phyloP scores from a whole-genome alignment of 2,888 invertebrate species.

The Timema cristinae region DNA sequence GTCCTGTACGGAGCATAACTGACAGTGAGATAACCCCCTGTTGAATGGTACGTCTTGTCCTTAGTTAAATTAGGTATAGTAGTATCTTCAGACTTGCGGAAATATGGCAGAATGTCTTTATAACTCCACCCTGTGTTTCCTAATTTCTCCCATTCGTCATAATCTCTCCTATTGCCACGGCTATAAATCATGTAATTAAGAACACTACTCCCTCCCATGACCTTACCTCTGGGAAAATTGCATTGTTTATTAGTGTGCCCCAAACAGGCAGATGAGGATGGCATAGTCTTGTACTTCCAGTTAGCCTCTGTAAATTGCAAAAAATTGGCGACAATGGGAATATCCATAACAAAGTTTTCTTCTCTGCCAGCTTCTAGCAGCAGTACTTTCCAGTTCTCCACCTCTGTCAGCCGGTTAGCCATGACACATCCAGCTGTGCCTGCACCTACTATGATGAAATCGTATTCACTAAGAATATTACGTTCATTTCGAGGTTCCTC shows the following conservation, averaged over 20 bases:
- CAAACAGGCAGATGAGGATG: slow-evolving; percentile 66
- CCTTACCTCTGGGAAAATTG: slow-evolving; percentile 63
- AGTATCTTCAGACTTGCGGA: slow-evolving; percentile 71
- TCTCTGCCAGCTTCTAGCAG: slow-evolving; percentile 22
- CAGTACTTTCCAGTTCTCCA: slow-evolving; percentile 29
- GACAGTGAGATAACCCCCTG: slow-evolving; percentile 55
- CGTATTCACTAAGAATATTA: slow-evolving; percentile 33
- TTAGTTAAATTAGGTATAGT: slow-evolving; percentile 52
- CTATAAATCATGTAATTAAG: slow-evolving; percentile 80
- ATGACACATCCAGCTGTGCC: slow-evolving; percentile 41
- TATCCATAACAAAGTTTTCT: slow-evolving; percentile 60
- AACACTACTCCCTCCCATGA: slow-evolving; percentile 76
- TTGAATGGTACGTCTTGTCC: slow-evolving; percentile 51
- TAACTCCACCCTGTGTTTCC: slow-evolving; percentile 74
- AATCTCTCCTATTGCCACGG: slow-evolving; percentile 64
- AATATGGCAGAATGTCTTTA: slow-evolving; percentile 67
- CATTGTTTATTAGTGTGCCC: slow-evolving; percentile 70
- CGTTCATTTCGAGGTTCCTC: slow-evolving; percentile 17
- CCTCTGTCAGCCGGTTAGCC: slow-evolving; percentile 41
- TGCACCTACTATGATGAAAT: slow-evolving; percentile 36
- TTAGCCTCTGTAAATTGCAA: slow-evolving; percentile 68
- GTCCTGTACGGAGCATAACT: slow-evolving; percentile 53
- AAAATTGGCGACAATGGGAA: slow-evolving; percentile 68
- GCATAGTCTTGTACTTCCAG: slow-evolving; percentile 78
- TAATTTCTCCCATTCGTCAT: slow-evolving; percentile 67